Evolutionary conservation across 2,113 vertebrate genomes (phyloP).

Genomic region (Crotalus helleri): DNA sequence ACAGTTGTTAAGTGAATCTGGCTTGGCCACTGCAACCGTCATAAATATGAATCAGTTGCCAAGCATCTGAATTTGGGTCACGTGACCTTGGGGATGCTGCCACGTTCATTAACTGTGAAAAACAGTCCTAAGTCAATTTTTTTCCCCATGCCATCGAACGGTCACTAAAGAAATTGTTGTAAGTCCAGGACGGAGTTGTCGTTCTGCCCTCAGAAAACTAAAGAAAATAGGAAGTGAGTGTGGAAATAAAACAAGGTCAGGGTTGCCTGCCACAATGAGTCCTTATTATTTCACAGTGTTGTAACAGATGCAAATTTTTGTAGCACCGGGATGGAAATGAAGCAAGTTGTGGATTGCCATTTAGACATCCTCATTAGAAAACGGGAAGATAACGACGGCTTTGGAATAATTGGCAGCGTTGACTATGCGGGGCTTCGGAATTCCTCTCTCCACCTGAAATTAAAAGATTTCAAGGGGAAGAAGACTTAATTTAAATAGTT

Average conservation of each 20-base stretch:
- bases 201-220: neutral
- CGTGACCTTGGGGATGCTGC: no score
- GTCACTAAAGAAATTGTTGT: neutral
- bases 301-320: conserved; percentile 21
- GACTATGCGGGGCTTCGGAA: conserved; percentile 30
- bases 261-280: conserved; percentile 29
- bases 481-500: conserved; percentile 16
- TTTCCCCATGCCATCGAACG: neutral
- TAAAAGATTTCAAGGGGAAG: conserved; percentile 32
- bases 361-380: conserved; percentile 47
- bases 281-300: conserved; percentile 38
- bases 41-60: no score
- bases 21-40: no score
- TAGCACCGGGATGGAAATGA: conserved; percentile 23
- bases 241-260: neutral
- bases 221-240: conserved; percentile 10
- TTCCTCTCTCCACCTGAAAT: conserved; percentile 39
- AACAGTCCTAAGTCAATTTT: no score
- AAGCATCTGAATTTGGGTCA: no score
- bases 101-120: no score
- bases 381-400: conserved; percentile 42
- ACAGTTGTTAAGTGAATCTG: no score
- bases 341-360: conserved; percentile 38
- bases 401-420: conserved; percentile 30
- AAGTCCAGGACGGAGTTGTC: neutral